Percentiles rank a stretch among this genome's conserved stretches.
These are phyloP conservation scores for Leptocoma aspasia DNA, from an alignment of 2,113 vertebrate species.

Conservation along the genomic window DNA sequence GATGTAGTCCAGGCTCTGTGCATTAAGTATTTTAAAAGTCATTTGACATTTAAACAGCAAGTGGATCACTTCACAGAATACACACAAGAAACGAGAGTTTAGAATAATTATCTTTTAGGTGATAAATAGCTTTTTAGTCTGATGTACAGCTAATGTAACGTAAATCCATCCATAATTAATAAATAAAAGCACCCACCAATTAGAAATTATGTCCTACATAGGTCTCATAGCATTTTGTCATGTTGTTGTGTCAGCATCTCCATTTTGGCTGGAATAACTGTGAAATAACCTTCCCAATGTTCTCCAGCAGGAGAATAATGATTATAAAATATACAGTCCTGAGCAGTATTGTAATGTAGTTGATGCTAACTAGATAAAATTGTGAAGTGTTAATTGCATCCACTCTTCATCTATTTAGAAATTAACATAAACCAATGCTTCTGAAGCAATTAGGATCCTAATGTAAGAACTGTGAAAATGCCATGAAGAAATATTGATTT, in stretches of 20 bases:
- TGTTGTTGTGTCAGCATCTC: not conserved
- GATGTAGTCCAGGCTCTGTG: not conserved
- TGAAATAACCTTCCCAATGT: not conserved
- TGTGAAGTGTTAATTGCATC: not conserved
- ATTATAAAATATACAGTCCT: not conserved
- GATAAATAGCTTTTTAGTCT: not conserved
- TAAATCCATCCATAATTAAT: not conserved
- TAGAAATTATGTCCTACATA: fast-evolving
- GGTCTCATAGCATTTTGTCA: not conserved
- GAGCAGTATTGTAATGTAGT: not conserved
- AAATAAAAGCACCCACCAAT: not conserved
- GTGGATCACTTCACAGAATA: not conserved
- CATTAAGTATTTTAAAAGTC: not conserved
- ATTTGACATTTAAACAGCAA: not conserved
- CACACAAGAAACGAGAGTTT: not conserved
- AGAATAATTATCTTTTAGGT: not conserved
- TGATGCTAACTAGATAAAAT: not conserved
- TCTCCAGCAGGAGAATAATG: not conserved
- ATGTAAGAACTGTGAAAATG: not conserved
- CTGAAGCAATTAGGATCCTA: not conserved
- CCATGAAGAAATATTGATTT: not conserved
- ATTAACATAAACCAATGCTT: not conserved
- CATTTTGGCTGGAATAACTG: not conserved
- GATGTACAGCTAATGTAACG: not conserved
- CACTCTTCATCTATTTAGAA: not conserved